Percentiles rank a stretch among this genome's conserved stretches.
Evolutionary conservation across 2,888 invertebrate genomes (phyloP).

Genomic region (Papilio protenor): DNA sequence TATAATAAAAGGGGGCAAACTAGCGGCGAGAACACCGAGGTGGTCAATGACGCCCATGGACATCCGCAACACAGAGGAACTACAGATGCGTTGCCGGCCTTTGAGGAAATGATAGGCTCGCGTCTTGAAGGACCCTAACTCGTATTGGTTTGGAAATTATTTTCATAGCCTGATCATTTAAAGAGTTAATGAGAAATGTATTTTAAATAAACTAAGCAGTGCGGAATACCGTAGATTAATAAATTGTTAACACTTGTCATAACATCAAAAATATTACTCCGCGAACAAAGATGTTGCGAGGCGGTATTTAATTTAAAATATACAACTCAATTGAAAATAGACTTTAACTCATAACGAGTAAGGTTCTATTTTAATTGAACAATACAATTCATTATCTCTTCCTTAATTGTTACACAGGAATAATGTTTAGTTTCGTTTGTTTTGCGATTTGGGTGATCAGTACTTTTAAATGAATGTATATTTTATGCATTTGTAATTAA

Average conservation of each 20-base stretch:
- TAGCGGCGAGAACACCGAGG: too few species aligned
- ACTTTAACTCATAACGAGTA: constrained; percentile 49
- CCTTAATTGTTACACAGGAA: constrained; percentile 77
- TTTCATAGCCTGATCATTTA: neutral
- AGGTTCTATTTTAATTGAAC: constrained; percentile 50
- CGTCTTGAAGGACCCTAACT: too few species aligned
- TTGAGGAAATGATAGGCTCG: too few species aligned
- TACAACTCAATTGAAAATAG: constrained; percentile 49
- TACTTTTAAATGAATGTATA: constrained; percentile 50
- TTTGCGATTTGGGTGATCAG: constrained; percentile 66
- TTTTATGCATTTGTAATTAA: constrained; percentile 52
- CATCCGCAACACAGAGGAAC: too few species aligned
- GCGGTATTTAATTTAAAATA: constrained; percentile 65
- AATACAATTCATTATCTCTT: constrained; percentile 66
- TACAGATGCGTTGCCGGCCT: too few species aligned
- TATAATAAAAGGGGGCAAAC: too few species aligned
- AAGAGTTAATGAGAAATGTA: neutral
- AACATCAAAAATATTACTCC: constrained; percentile 72
- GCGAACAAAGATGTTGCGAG: constrained; percentile 70
- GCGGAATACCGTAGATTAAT: constrained; percentile 61
- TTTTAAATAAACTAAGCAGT: neutral
- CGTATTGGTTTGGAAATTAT: too few species aligned
- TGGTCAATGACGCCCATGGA: too few species aligned
- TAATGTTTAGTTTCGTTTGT: constrained; percentile 78
- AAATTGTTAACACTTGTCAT: constrained; percentile 79